Evolutionary conservation across 2,113 vertebrate genomes (phyloP), one percentile per base, ranked within the genome.

Genomic region (Petromus typicus): DNA sequence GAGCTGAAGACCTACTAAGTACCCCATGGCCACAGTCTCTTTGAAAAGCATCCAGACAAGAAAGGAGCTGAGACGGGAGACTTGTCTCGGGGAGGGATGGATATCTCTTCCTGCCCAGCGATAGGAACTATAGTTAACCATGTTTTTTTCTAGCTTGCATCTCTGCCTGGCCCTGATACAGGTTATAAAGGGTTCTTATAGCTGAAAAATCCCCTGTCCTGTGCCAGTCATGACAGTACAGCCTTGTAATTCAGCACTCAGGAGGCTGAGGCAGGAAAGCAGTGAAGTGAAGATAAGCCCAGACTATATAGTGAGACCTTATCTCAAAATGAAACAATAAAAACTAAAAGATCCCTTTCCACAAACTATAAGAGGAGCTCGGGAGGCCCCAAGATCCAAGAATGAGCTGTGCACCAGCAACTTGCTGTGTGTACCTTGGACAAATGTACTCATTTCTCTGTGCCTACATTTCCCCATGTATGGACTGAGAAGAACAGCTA

Each of bases 31-130:
- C n/a, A 30, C n/a, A 34, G 7, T 37, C 13, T 86, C n/a, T 89
- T 12, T 57, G 64, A 45, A 43, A 92, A 51, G 25, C 43, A 75
- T 76, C 64, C 10, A 17, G 32, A 51, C 23, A 5, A 34, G 73
- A 16, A 25, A 57, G 45, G 25, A 34, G 23, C 27, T 51, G 69
- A 88, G 69, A 91, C 59, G 37, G 45, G 17, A 91, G 30, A 5
- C 2, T 10, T n/a, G 2, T 16, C 63, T 30, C 27, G 8, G 0
- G 20, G 78, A 22, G 51, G 43, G n/a, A 9, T 57, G 54, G 5
- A 20, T 0, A 0, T 56, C 30, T 9, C 5, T 32, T 18, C n/a
- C 61, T 0, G 0, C 17, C 57, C 48, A 43, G 56, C 2, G 5
- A 17, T 20, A 2, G 37, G 64, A 34, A 20, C 37, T 10, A 27